Conservation (phyloP, 2,113 vertebrate genomes). For the Uropsilus gracilis region DNA sequence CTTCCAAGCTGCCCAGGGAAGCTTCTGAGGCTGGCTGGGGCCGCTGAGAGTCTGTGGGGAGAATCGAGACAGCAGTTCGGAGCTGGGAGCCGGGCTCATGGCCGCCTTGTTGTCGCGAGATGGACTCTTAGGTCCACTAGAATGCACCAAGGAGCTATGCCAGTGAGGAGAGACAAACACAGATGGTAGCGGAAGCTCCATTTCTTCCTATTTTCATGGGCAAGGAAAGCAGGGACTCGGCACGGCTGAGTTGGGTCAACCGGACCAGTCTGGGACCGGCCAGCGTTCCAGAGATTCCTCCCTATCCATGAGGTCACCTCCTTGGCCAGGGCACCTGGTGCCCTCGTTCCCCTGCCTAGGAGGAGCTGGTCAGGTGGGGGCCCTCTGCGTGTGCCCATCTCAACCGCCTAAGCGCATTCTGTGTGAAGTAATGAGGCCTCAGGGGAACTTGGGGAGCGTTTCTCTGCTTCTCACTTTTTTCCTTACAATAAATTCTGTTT, state of each 20-base stretch:
- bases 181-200: rapidly evolving
- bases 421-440: slow-evolving; percentile 38
- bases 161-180: background rate
- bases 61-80: background rate
- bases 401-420: background rate
- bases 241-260: background rate
- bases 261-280: background rate
- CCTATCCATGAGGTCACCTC: background rate
- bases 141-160: background rate
- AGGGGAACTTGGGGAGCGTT: background rate
- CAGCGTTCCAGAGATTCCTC: background rate
- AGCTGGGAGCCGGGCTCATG: background rate
- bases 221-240: background rate
- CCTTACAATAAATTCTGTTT: slow-evolving; percentile 19
- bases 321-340: background rate
- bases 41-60: too few species aligned
- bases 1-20: background rate
- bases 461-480: background rate
- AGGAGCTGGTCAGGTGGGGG: background rate
- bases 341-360: background rate
- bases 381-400: background rate
- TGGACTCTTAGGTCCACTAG: background rate
- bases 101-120: background rate
- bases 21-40: background rate
- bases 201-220: background rate